A percentile compares a stretch with the other conserved stretches of the same genome.
phyloP scores from a whole-genome alignment of 2,888 invertebrate genomes.

The Mantis religiosa region DNA sequence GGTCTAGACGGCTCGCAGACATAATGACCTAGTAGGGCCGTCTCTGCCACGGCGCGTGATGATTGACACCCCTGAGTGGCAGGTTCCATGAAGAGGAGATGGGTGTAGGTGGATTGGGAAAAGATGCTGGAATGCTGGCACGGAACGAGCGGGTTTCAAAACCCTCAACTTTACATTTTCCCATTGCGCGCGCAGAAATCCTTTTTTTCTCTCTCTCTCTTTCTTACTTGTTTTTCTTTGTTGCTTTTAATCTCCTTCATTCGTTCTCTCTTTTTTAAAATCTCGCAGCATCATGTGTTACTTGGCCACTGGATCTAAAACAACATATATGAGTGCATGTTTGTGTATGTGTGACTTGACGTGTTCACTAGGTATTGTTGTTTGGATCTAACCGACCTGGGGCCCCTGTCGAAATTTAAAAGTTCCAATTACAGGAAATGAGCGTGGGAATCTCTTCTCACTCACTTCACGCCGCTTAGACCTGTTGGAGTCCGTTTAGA shows the following conservation, averaged over 20 bases:
- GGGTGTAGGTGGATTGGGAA: constrained; percentile 14
- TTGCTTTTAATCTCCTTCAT: neutral
- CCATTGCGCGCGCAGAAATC: constrained; percentile 13
- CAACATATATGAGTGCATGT: neutral
- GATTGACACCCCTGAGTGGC: neutral
- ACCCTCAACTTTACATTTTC: constrained; percentile 9
- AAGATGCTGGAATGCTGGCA: constrained; percentile 11
- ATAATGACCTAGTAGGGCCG: neutral
- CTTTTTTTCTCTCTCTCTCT: neutral
- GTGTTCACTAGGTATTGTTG: neutral
- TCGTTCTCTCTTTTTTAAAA: neutral
- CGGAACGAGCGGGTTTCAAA: constrained; percentile 8
- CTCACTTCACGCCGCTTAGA: neutral
- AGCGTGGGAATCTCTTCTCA: neutral
- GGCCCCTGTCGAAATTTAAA: neutral
- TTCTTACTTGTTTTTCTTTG: neutral
- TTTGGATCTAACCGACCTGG: neutral
- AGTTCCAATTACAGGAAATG: neutral
- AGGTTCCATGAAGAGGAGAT: neutral
- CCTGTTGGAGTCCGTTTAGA: neutral
- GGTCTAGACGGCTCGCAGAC: neutral
- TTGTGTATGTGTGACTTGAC: neutral
- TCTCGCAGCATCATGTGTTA: neutral
- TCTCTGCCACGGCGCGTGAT: neutral
- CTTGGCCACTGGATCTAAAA: neutral